Conservation (phyloP, 2,888 invertebrate genomes). For the Campoplex capitator region DNA sequence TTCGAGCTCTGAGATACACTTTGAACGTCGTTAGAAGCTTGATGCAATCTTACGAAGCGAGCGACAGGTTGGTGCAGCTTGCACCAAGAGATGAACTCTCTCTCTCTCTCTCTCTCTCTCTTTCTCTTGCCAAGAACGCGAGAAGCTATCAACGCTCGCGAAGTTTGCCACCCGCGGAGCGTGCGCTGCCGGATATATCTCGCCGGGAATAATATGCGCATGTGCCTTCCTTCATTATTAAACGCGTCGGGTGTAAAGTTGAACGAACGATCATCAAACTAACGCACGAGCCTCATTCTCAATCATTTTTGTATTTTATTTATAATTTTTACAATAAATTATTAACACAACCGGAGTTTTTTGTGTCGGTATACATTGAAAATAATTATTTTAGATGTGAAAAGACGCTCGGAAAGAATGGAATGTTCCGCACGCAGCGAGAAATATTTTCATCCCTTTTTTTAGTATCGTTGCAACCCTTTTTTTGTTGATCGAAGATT, state of each 20-base stretch:
- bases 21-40: conserved; percentile 58
- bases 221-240: conserved; percentile 56
- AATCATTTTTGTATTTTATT: conserved; percentile 20
- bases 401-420: not conserved
- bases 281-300: conserved; percentile 21
- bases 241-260: conserved; percentile 62
- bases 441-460: not conserved
- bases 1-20: conserved; percentile 32
- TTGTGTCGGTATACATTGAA: not conserved
- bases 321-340: conserved; percentile 9
- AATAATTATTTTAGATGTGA: not conserved
- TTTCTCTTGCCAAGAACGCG: conserved; percentile 32
- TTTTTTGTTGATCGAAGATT: not conserved
- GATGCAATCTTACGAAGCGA: conserved; percentile 43
- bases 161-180: conserved; percentile 59
- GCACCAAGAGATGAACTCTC: conserved; percentile 27
- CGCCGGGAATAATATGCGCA: conserved; percentile 62
- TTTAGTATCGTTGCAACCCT: not conserved
- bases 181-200: conserved; percentile 59
- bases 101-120: not conserved
- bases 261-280: conserved; percentile 60
- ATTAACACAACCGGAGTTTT: not conserved
- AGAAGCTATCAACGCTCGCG: conserved; percentile 64
- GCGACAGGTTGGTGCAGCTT: conserved; percentile 45
- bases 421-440: not conserved